These are phyloP conservation scores for Anguilla marmorata DNA, from an alignment of 2,797 vertebrate species.

Conservation along the genomic window DNA sequence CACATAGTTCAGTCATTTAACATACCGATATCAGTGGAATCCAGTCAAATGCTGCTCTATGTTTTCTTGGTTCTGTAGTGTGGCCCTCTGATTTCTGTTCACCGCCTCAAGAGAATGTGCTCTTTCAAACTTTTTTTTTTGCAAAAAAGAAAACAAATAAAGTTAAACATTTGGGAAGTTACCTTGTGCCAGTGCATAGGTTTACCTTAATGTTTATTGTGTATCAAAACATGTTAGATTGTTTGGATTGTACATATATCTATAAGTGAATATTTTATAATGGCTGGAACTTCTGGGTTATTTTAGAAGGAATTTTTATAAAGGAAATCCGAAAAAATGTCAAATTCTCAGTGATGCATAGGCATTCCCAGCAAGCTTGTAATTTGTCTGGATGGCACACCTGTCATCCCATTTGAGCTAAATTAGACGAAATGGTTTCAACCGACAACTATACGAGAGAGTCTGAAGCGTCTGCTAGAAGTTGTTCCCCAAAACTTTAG, in stretches of 20 bases:
- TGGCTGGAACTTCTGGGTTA: neutral
- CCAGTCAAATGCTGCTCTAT: neutral
- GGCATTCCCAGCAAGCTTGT: neutral
- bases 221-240: neutral
- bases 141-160: neutral
- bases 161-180: constrained; percentile 20
- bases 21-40: neutral
- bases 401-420: neutral
- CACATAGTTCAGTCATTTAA: neutral
- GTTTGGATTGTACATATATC: neutral
- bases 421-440: neutral
- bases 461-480: neutral
- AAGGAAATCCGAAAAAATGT: neutral
- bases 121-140: neutral
- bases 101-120: neutral
- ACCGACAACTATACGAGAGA: neutral
- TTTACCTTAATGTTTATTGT: neutral
- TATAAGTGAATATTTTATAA: neutral
- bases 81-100: neutral
- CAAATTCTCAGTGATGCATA: neutral
- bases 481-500: neutral
- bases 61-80: neutral
- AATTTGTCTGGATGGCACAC: neutral
- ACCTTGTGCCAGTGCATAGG: neutral
- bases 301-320: neutral